These are phyloP conservation scores for Metridium senile DNA, from an alignment of 92 coral and sea anemone genomes.

Conservation along the genomic window DNA sequence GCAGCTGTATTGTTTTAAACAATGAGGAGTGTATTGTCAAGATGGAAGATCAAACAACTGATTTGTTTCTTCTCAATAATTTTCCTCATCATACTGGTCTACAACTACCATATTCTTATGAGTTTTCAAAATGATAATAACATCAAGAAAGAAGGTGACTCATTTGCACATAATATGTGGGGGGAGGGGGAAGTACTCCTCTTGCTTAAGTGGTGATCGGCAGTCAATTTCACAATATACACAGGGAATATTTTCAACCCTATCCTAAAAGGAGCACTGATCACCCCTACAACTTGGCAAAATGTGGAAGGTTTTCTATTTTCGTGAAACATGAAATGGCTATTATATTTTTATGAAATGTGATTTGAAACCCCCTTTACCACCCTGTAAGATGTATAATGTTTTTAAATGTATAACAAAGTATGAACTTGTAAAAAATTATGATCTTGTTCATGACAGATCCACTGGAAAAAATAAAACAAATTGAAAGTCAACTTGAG, in stretches of 20 bases:
- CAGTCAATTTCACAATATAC: neutral
- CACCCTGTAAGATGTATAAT: too few relatives aligned
- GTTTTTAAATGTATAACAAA: neutral
- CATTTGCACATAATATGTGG: neutral
- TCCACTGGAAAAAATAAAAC: neutral
- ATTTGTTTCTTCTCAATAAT: slow-evolving; percentile 4
- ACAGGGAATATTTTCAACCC: too few relatives aligned
- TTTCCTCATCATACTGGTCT: slow-evolving; percentile 9
- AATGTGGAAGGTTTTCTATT: too few relatives aligned
- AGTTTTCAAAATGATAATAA: neutral
- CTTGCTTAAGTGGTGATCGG: neutral
- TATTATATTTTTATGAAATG: too few relatives aligned
- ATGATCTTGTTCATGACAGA: neutral
- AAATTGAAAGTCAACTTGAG: neutral
- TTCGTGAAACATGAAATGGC: too few relatives aligned
- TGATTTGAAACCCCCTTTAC: too few relatives aligned
- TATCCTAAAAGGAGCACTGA: too few relatives aligned
- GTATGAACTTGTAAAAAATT: neutral
- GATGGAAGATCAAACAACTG: slow-evolving; percentile 7
- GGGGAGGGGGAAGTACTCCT: neutral
- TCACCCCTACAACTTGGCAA: too few relatives aligned
- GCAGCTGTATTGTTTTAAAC: neutral
- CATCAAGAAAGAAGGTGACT: neutral
- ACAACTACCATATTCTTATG: neutral
- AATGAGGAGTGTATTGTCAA: neutral